Evolutionary conservation across 2,797 vertebrate genomes (phyloP).

Genomic region (Clamator glandarius): DNA sequence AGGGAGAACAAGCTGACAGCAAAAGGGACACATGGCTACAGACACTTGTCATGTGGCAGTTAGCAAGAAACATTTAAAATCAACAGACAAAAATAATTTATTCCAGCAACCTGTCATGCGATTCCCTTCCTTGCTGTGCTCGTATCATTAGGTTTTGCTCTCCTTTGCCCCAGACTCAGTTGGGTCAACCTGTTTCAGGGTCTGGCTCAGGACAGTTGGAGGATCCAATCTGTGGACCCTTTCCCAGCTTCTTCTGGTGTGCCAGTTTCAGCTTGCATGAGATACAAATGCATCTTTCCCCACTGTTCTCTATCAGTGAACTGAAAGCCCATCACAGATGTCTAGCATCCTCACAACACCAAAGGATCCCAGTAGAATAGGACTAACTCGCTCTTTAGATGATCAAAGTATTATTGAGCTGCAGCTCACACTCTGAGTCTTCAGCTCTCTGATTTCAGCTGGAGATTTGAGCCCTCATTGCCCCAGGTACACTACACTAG

Average conservation of each 20-base stretch:
- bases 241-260: neutral
- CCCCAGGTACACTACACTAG: neutral
- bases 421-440: neutral
- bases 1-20: conserved; percentile 67
- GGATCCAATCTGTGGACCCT: neutral
- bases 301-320: neutral
- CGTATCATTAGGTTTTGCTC: neutral
- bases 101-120: neutral
- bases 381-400: neutral
- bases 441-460: neutral
- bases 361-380: neutral
- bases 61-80: conserved; percentile 65
- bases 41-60: conserved; percentile 63
- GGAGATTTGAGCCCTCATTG: neutral
- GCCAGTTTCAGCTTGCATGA: neutral
- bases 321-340: neutral
- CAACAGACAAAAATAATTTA: conserved; percentile 51
- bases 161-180: neutral
- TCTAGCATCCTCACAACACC: neutral
- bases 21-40: conserved; percentile 65
- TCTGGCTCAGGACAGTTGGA: neutral
- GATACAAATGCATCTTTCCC: neutral
- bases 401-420: neutral
- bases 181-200: neutral
- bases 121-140: neutral